phyloP scores from a whole-genome alignment of 2,888 invertebrate genomes.

The Drosophila monieri region DNA sequence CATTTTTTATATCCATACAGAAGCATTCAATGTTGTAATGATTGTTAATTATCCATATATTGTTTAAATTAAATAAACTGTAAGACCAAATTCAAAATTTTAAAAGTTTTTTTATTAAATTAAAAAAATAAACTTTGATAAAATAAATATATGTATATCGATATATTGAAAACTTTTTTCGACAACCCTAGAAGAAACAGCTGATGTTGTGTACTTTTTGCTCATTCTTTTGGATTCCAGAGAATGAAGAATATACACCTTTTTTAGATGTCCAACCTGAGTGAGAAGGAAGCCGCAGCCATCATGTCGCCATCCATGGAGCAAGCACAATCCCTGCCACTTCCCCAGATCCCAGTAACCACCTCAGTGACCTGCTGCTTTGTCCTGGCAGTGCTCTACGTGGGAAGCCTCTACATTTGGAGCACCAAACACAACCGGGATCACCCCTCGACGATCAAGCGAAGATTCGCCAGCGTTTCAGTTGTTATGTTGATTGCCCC shows the following conservation, averaged over 20 bases:
- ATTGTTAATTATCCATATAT: too few relatives aligned
- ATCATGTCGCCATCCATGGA: conserved; percentile 11
- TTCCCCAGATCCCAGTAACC: conserved; percentile 84
- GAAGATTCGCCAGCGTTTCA: conserved; percentile 93
- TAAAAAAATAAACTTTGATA: not conserved
- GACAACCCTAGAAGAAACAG: conserved; percentile 24
- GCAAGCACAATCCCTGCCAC: conserved; percentile 4
- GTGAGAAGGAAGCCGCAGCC: conserved; percentile 38
- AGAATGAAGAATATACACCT: conserved; percentile 28
- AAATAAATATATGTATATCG: too few relatives aligned
- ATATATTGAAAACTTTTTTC: not conserved
- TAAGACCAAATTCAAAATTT: too few relatives aligned
- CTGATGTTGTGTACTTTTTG: conserved; percentile 44
- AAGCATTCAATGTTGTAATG: too few relatives aligned
- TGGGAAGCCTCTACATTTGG: conserved; percentile 95
- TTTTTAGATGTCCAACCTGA: conserved; percentile 41
- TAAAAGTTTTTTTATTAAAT: not conserved
- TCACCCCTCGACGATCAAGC: conserved; percentile 94
- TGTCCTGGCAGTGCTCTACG: conserved; percentile 90
- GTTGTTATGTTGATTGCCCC: conserved; percentile 93
- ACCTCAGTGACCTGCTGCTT: conserved; percentile 90
- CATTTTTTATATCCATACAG: too few relatives aligned
- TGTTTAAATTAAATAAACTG: too few relatives aligned
- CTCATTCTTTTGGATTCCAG: not conserved
- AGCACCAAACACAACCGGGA: conserved; percentile 91